A percentile compares a stretch with the other conserved stretches of the same genome.
Evolutionary conservation across 2,113 vertebrate genomes (phyloP).

Genomic region (Pyxicephalus adspersus): DNA sequence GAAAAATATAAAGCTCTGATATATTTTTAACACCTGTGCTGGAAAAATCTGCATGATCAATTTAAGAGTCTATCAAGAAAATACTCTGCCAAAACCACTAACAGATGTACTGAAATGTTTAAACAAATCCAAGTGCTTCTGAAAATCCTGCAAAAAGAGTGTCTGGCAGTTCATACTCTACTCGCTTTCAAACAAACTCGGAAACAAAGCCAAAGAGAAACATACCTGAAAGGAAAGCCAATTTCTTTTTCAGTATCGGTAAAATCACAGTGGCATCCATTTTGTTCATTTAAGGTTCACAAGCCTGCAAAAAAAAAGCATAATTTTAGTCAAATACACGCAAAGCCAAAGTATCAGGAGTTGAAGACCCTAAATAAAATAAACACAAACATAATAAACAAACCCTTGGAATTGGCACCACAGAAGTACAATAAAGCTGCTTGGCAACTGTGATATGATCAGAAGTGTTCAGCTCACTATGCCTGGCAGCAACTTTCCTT

Average conservation of each 20-base stretch:
- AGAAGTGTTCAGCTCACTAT: too few species aligned
- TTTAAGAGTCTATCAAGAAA: conserved; percentile 51
- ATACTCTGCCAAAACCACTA: conserved; percentile 21
- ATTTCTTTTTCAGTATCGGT: conserved; percentile 92
- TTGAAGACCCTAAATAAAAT: background rate
- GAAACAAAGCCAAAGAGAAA: conserved; percentile 48
- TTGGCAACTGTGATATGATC: too few species aligned
- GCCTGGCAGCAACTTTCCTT: too few species aligned
- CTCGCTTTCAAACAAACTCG: background rate
- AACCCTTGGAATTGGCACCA: background rate
- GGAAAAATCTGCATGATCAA: conserved; percentile 47
- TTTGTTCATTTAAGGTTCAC: conserved; percentile 59
- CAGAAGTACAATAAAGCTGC: too few species aligned
- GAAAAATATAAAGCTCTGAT: background rate
- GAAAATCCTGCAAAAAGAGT: conserved; percentile 35
- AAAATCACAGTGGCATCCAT: conserved; percentile 94
- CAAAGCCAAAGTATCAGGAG: background rate
- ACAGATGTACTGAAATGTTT: conserved; percentile 22
- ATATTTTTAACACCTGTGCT: conserved; percentile 12
- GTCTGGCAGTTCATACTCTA: background rate
- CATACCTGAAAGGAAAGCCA: conserved; percentile 96
- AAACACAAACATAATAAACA: background rate
- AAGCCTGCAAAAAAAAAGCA: conserved; percentile 70
- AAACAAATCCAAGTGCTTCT: conserved; percentile 35
- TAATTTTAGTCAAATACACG: background rate